Evolutionary conservation across 2,797 vertebrate species (phyloP), one percentile per base, ranked within the genome.

Genomic region (Silurus aristotelis): DNA sequence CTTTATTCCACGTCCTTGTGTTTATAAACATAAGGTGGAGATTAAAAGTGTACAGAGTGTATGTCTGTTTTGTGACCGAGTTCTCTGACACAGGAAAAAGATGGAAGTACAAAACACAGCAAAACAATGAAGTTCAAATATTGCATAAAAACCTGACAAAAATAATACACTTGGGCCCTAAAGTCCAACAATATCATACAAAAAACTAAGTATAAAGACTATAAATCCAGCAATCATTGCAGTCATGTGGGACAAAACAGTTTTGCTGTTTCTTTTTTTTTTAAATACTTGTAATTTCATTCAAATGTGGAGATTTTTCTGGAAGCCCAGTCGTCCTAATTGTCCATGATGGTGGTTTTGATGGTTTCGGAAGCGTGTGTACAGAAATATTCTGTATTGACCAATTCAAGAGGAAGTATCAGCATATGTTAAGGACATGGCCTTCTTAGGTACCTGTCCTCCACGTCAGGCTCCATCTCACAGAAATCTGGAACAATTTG

Each of bases 131-230:
- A 84, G 68, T 27, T 82, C 43, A 73, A 75, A 85, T 55, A 64
- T 52, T 76, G 77, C 77, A 84, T 80, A 80, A 75, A 84, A 68
- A 64, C 92, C 92, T 93, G 87, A 52, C 78, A 85, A 52, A 92
- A 88, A 91, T 89, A 94, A 94, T 89, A 94, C 92, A 93, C 90
- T 93, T 46, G 93, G 91, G 94, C 93, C 93, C 93, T 91, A 93
- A 83, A 93, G 93, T 94, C 91, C 93, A 60, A 94, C 92, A 90
- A 91, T 92, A 94, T 93, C 80, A 90, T 93, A 94, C 92, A 94
- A 93, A 94, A 83, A 63, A 78, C 46, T 72, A 85, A 31, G 52
- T 80, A 67, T 67, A 66, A 80, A 67, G 79, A 81, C 79, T 82
- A 80, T 66, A 87, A 88, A 85, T 86, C 87, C 85, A 88, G 86